phyloP scores from a whole-genome alignment of 1,140 invertebrate genomes.

The Drosophila sucinea region DNA sequence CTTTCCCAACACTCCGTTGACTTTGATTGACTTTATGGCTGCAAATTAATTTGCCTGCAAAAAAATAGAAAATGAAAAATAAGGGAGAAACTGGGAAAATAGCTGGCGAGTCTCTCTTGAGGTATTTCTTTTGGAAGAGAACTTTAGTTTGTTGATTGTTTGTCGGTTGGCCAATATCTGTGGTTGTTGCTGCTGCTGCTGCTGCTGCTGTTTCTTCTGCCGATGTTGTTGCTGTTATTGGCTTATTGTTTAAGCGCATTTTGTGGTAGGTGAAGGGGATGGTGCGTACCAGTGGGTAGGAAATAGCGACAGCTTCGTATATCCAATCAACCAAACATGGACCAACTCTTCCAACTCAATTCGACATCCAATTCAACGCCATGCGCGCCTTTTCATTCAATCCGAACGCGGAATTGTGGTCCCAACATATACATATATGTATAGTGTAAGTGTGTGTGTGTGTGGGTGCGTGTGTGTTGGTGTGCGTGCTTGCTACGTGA shows the following conservation, averaged over 20 bases:
- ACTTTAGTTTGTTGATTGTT: conserved; percentile 34
- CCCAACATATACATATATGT: conserved; percentile 7
- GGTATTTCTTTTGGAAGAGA: conserved; percentile 22
- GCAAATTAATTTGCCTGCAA: conserved; percentile 41
- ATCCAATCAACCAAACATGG: conserved; percentile 53
- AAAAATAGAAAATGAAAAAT: background rate
- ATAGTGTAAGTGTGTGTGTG: background rate
- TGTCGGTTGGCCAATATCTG: conserved; percentile 32
- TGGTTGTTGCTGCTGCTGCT: conserved; percentile 23
- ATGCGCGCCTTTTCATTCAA: conserved; percentile 46
- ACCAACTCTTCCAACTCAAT: conserved; percentile 42
- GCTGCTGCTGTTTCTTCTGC: background rate
- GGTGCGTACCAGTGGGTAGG: background rate
- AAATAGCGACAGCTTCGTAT: conserved; percentile 31
- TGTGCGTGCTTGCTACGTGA: conserved; percentile 10
- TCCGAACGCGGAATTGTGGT: conserved; percentile 27
- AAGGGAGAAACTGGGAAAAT: background rate
- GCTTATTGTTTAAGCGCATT: conserved; percentile 63
- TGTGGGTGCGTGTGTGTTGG: background rate
- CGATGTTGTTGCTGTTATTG: conserved; percentile 38
- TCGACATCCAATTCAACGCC: conserved; percentile 47
- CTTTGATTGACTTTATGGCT: conserved; percentile 46
- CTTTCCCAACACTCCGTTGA: background rate
- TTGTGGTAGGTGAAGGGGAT: conserved; percentile 24
- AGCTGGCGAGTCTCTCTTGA: conserved; percentile 11